Percentiles rank a stretch among this genome's conserved stretches.
Evolutionary conservation across 1,140 invertebrate species (phyloP).

Genomic region (Drosophila obscura): DNA sequence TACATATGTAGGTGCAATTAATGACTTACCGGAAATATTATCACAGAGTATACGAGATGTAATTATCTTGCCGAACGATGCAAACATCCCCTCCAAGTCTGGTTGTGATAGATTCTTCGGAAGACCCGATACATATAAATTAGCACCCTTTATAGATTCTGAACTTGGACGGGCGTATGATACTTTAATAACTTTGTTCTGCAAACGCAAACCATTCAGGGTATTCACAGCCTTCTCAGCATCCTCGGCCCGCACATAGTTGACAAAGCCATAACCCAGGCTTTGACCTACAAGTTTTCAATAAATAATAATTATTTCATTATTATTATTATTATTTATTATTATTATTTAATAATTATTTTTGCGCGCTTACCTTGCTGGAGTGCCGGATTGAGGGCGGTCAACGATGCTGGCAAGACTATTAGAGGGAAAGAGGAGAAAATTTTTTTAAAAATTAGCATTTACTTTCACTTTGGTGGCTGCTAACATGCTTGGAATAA

Average conservation of each 20-base stretch:
- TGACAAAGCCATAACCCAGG: constrained; percentile 95
- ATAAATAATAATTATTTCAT: not conserved
- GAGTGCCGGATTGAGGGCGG: constrained; percentile 81
- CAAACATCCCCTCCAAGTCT: constrained; percentile 93
- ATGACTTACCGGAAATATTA: constrained; percentile 88
- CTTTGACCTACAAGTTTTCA: constrained; percentile 88
- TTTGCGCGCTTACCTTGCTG: constrained; percentile 72
- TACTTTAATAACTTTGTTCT: constrained; percentile 96
- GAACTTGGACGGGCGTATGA: constrained; percentile 94
- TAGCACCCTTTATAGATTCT: constrained; percentile 95
- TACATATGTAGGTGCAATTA: too few relatives aligned
- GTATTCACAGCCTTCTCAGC: constrained; percentile 94
- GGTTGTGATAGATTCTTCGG: constrained; percentile 94
- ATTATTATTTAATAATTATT: not conserved
- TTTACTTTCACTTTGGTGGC: too few relatives aligned
- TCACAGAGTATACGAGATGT: constrained; percentile 94
- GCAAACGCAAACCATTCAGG: constrained; percentile 92
- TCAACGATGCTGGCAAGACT: constrained; percentile 83
- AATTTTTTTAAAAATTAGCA: not conserved
- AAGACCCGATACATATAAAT: constrained; percentile 94
- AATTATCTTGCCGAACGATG: constrained; percentile 92
- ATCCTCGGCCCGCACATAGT: constrained; percentile 92
- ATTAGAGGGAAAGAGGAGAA: constrained; percentile 3
- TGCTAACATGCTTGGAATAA: too few relatives aligned
- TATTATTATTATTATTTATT: too few relatives aligned